Evolutionary conservation across 2,888 invertebrate species (phyloP).

Genomic region (Aleiodes alternator): DNA sequence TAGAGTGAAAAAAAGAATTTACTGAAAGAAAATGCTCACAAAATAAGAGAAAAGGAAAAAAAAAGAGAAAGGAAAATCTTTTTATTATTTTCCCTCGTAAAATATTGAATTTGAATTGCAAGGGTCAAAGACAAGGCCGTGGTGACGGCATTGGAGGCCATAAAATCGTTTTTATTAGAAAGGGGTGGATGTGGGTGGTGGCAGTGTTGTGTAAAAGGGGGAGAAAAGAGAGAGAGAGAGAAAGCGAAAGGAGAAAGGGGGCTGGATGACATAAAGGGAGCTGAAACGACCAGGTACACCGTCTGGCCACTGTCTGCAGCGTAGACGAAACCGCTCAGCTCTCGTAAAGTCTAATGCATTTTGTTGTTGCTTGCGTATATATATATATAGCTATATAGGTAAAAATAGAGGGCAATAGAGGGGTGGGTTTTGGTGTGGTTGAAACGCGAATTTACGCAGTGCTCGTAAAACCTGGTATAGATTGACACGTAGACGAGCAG

Average conservation of each 20-base stretch:
- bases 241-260: conserved; percentile 11
- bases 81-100: conserved; percentile 20
- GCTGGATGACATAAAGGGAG: conserved; percentile 45
- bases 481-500: conserved; percentile 70
- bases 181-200: conserved; percentile 18
- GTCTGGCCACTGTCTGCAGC: conserved; percentile 66
- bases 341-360: conserved; percentile 71
- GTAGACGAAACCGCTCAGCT: conserved; percentile 63
- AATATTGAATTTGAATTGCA: conserved; percentile 29
- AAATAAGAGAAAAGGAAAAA: too few relatives aligned
- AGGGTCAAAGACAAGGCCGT: conserved; percentile 26
- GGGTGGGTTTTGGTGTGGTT: conserved; percentile 27
- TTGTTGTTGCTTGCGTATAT: conserved; percentile 63
- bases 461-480: conserved; percentile 69
- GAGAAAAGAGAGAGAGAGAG: neutral
- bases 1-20: too few relatives aligned
- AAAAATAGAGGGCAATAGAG: conserved; percentile 33
- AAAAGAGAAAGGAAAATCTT: neutral
- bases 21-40: too few relatives aligned
- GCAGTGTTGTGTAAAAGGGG: neutral
- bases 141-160: conserved; percentile 14
- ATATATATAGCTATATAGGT: conserved; percentile 16
- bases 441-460: conserved; percentile 66
- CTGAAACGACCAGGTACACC: conserved; percentile 60
- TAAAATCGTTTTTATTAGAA: conserved; percentile 29